A percentile compares a stretch with the other conserved stretches of the same genome.
Conservation (phyloP, 2,888 invertebrate genomes). For the Plebejus anna region DNA sequence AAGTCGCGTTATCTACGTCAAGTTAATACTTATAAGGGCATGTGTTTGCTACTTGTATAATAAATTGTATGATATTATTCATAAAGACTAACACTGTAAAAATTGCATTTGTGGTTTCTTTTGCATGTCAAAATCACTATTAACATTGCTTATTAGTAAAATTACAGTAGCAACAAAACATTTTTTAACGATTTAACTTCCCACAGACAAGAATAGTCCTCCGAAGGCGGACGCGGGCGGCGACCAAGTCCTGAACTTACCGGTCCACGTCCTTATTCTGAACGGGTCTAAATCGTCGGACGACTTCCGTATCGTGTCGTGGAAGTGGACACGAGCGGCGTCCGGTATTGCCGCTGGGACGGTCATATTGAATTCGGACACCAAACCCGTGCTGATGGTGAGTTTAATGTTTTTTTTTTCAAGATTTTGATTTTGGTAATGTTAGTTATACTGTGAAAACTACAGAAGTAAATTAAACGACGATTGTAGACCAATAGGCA, state of each 20-base stretch:
- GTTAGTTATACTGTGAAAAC: no score
- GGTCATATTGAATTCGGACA: conserved; percentile 87
- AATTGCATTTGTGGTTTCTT: background rate
- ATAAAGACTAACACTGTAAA: background rate
- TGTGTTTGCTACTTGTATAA: background rate
- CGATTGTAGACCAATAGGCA: no score
- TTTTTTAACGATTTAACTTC: background rate
- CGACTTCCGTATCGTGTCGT: conserved; percentile 91
- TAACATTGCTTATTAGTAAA: background rate
- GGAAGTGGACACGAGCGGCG: conserved; percentile 90
- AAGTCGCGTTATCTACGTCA: background rate
- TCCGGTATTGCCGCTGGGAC: conserved; percentile 90
- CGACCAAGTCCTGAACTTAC: conserved; percentile 87
- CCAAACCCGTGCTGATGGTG: conserved; percentile 84
- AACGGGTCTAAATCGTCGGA: conserved; percentile 93
- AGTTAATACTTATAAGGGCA: background rate
- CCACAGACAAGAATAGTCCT: conserved; percentile 91
- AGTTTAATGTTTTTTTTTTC: conserved; percentile 31
- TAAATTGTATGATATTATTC: background rate
- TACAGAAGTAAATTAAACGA: no score
- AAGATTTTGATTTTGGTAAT: background rate
- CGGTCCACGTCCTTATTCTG: conserved; percentile 86
- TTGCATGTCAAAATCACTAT: background rate
- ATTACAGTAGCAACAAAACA: background rate
- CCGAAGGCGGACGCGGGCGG: conserved; percentile 95